Percentiles rank a stretch among this genome's conserved stretches.
These are phyloP conservation scores for Elymnias hypermnestra DNA, from an alignment of 1,140 invertebrate species.

Conservation along the genomic window DNA sequence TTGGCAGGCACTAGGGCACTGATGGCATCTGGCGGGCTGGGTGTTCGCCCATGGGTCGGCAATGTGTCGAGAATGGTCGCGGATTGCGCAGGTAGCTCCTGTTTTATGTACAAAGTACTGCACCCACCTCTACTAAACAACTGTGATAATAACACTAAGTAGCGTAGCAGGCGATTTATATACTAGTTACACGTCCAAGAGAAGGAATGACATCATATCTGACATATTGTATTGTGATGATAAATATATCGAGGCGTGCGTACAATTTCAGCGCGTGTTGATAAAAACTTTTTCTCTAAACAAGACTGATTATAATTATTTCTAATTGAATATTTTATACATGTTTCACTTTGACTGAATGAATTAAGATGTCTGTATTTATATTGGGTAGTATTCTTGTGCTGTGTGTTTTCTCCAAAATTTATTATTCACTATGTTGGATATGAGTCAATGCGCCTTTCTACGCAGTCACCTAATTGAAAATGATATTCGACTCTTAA, in stretches of 20 bases:
- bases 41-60: slow-evolving; percentile 32
- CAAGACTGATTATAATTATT: slow-evolving; percentile 78
- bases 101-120: slow-evolving; percentile 75
- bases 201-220: slow-evolving; percentile 78
- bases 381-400: slow-evolving; percentile 69
- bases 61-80: slow-evolving; percentile 49
- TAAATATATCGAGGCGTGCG: slow-evolving; percentile 63
- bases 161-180: slow-evolving; percentile 77
- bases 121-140: slow-evolving; percentile 77
- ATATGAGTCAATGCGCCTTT: slow-evolving; percentile 73
- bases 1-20: neutral
- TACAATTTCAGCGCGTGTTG: slow-evolving; percentile 53
- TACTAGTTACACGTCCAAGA: slow-evolving; percentile 76
- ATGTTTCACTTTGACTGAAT: slow-evolving; percentile 73
- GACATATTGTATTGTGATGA: slow-evolving; percentile 77
- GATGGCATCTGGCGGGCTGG: neutral
- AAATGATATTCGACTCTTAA: slow-evolving; percentile 45
- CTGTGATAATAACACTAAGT: slow-evolving; percentile 78
- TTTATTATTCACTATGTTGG: slow-evolving; percentile 73
- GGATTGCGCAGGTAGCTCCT: slow-evolving; percentile 64
- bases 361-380: slow-evolving; percentile 72
- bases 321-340: slow-evolving; percentile 75
- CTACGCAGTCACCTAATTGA: slow-evolving; percentile 64
- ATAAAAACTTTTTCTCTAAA: slow-evolving; percentile 75
- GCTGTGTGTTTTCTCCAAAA: slow-evolving; percentile 63